Conservation (phyloP, 2,888 invertebrate genomes). For the Limnephilus marmoratus region DNA sequence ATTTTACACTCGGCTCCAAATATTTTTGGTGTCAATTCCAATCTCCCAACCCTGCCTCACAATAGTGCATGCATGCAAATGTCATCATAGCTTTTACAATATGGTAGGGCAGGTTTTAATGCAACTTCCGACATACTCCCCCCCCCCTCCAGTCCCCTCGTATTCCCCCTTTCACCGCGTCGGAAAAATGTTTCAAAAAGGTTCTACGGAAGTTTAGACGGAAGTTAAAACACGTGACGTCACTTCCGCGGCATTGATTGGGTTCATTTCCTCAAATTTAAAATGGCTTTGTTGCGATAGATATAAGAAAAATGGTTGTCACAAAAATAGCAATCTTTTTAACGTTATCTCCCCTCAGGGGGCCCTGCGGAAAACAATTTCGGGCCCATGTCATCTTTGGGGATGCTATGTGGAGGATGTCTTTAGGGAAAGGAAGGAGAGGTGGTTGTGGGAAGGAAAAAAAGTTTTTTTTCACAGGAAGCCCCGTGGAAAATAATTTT, state of each 20-base stretch:
- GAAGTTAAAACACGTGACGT: conserved; percentile 24
- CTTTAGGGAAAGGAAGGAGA: no score
- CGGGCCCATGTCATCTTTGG: no score
- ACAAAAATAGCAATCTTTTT: not conserved
- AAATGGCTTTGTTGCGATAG: not conserved
- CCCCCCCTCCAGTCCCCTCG: no score
- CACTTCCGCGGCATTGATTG: not conserved
- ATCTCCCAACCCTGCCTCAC: not conserved
- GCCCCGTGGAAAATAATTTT: no score
- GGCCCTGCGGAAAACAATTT: no score
- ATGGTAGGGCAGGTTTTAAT: conserved; percentile 30
- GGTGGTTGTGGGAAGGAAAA: no score
- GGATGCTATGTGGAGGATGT: no score
- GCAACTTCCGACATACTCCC: conserved; percentile 7
- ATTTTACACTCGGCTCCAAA: not conserved
- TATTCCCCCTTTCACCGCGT: not conserved
- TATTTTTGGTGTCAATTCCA: not conserved
- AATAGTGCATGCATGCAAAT: conserved; percentile 11
- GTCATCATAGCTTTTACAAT: conserved; percentile 15
- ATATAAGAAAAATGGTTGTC: not conserved
- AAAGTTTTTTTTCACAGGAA: no score
- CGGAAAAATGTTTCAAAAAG: conserved; percentile 27
- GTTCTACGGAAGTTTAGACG: conserved; percentile 15
- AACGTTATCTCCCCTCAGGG: no score
- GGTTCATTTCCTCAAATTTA: conserved; percentile 5